A percentile compares a stretch with the other conserved stretches of the same genome.
Conservation (phyloP, 2,797 vertebrate species). For the Lutjanus campechanus region DNA sequence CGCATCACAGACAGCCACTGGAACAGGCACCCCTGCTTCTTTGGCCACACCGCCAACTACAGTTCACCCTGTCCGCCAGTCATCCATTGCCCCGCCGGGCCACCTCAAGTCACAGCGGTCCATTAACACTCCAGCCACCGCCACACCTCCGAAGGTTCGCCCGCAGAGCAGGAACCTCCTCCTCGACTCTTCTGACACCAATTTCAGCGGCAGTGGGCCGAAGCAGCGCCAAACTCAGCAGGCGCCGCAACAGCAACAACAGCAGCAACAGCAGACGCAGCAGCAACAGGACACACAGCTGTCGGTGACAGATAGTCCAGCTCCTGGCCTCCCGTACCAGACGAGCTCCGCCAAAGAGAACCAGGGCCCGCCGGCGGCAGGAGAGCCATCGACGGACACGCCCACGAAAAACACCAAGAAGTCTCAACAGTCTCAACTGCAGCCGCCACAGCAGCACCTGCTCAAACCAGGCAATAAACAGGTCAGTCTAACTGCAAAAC, state of each 20-base stretch:
- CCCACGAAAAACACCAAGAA: conserved; percentile 85
- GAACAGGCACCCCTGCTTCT: conserved; percentile 87
- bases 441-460: conserved; percentile 84
- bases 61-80: conserved; percentile 84
- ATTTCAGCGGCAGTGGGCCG: conserved; percentile 84
- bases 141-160: conserved; percentile 87
- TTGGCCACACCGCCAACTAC: conserved; percentile 91
- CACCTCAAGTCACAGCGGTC: conserved; percentile 90
- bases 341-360: conserved; percentile 83
- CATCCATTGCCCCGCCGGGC: conserved; percentile 84
- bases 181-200: conserved; percentile 91
- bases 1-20: conserved; percentile 81
- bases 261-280: not conserved
- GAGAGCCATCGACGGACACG: conserved; percentile 78
- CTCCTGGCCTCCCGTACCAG: conserved; percentile 88
- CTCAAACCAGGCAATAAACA: conserved; percentile 94
- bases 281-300: conserved; percentile 80
- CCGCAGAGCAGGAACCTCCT: conserved; percentile 94
- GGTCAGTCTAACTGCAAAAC: conserved; percentile 73
- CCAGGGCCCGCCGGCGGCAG: conserved; percentile 71
- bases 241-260: conserved; percentile 6
- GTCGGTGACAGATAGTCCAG: conserved; percentile 85
- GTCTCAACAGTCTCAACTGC: conserved; percentile 76
- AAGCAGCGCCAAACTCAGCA: conserved; percentile 71
- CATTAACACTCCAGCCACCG: conserved; percentile 87